Percentiles rank a stretch among this genome's conserved stretches.
phyloP scores from a whole-genome alignment of 2,797 vertebrate species.

The Manis crassicaudata region DNA sequence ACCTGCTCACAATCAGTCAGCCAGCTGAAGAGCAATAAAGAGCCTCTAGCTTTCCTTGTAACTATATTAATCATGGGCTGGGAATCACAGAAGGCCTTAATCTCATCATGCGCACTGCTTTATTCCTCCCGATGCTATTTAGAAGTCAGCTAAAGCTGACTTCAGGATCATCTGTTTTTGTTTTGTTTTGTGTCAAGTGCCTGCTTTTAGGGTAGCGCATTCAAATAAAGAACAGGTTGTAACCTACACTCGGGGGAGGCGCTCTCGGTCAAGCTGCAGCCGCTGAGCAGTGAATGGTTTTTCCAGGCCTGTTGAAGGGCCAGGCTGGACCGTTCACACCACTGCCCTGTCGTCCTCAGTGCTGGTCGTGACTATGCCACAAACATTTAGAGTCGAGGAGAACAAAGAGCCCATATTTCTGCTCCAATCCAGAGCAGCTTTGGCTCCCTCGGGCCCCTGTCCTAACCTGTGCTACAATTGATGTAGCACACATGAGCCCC shows the following conservation, averaged over 20 bases:
- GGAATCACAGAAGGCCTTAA: background rate
- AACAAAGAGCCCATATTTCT: background rate
- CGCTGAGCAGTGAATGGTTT: background rate
- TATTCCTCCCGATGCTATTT: conserved; percentile 65
- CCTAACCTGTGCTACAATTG: background rate
- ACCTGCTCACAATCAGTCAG: background rate
- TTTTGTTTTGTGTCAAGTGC: background rate
- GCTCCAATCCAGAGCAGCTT: background rate
- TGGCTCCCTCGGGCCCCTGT: background rate
- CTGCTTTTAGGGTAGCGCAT: background rate
- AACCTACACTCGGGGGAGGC: background rate
- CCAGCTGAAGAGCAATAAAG: background rate
- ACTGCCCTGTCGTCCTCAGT: background rate
- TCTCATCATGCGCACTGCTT: conserved; percentile 60
- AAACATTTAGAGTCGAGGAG: background rate
- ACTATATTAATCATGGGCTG: conserved; percentile 45
- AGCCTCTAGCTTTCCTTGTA: conserved; percentile 29
- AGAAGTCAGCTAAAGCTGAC: conserved; percentile 67
- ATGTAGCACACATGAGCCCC: background rate
- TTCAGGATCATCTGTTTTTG: background rate
- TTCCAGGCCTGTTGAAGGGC: background rate
- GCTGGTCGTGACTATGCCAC: background rate
- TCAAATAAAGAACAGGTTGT: background rate
- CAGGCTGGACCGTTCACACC: background rate
- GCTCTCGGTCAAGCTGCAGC: background rate